These are phyloP conservation scores for Brachionus rotundiformis DNA, from an alignment of 1,140 invertebrate species.

Conservation along the genomic window DNA sequence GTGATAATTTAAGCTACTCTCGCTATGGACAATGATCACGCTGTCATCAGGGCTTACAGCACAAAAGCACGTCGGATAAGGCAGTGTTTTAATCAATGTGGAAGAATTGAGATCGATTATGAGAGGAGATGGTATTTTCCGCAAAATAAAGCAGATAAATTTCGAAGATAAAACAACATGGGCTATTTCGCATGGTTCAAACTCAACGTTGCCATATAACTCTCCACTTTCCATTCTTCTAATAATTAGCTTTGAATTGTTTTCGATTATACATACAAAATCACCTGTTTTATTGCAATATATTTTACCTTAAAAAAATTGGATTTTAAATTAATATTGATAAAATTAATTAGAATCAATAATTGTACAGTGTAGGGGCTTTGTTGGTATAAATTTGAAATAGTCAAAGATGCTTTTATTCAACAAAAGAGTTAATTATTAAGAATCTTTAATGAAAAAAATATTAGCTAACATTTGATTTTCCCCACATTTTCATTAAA, in stretches of 20 bases:
- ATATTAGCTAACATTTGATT: too few species aligned
- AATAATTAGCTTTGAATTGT: conserved; percentile 41
- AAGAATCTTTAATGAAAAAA: too few species aligned
- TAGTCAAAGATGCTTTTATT: too few species aligned
- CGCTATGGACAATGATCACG: conserved; percentile 46
- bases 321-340: not conserved
- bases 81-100: not conserved
- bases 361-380: too few species aligned
- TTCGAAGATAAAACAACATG: conserved; percentile 21
- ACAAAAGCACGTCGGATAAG: conserved; percentile 38
- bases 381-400: too few species aligned
- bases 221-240: conserved; percentile 34
- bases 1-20: conserved; percentile 10
- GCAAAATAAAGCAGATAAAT: conserved; percentile 27
- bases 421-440: too few species aligned
- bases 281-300: conserved; percentile 45
- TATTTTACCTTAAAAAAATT: conserved; percentile 1
- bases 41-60: conserved; percentile 21
- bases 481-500: too few species aligned
- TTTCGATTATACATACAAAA: conserved; percentile 44
- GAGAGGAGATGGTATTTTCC: conserved; percentile 19
- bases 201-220: conserved; percentile 28
- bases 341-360: not conserved
- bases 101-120: conserved; percentile 19
- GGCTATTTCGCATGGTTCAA: conserved; percentile 27